These are phyloP conservation scores for Danio choprae DNA, from an alignment of 2,797 vertebrate species.

Conservation along the genomic window DNA sequence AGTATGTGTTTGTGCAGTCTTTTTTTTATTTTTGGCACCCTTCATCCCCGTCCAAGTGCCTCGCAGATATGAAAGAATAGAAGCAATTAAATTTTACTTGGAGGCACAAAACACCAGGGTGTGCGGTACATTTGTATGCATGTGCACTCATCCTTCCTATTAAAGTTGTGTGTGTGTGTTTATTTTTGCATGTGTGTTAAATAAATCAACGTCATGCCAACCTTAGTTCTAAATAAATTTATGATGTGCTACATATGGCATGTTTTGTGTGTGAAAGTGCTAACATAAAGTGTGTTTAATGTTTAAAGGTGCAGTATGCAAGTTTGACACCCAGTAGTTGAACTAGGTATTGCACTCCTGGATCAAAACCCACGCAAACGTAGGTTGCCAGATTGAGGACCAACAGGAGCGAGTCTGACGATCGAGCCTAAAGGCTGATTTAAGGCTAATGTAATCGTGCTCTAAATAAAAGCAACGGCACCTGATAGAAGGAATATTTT, in stretches of 20 bases:
- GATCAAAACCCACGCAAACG: too few relatives aligned
- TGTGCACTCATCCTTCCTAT: slow-evolving; percentile 20
- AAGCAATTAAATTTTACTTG: slow-evolving; percentile 58
- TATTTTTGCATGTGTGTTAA: slow-evolving; percentile 8
- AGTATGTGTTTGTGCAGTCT: slow-evolving; percentile 34
- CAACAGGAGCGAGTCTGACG: too few relatives aligned
- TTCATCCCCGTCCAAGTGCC: slow-evolving; percentile 51
- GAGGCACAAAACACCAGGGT: slow-evolving; percentile 45
- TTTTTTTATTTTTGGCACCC: slow-evolving; percentile 49
- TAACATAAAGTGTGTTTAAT: background rate
- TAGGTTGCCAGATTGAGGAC: too few relatives aligned
- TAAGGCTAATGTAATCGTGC: too few relatives aligned
- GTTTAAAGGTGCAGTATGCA: too few relatives aligned
- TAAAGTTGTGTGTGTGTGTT: slow-evolving; percentile 35
- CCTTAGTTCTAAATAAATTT: background rate
- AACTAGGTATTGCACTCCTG: too few relatives aligned
- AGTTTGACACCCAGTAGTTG: too few relatives aligned
- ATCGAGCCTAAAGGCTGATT: too few relatives aligned
- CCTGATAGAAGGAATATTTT: too few relatives aligned
- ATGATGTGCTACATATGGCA: background rate
- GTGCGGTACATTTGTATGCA: slow-evolving; percentile 51
- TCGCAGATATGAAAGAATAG: slow-evolving; percentile 59
- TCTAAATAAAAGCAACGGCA: too few relatives aligned
- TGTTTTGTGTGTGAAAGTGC: background rate
- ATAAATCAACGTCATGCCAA: background rate